Evolutionary conservation across 64 coral and sea anemone genomes (phyloP).

Genomic region (Montipora capricornis): DNA sequence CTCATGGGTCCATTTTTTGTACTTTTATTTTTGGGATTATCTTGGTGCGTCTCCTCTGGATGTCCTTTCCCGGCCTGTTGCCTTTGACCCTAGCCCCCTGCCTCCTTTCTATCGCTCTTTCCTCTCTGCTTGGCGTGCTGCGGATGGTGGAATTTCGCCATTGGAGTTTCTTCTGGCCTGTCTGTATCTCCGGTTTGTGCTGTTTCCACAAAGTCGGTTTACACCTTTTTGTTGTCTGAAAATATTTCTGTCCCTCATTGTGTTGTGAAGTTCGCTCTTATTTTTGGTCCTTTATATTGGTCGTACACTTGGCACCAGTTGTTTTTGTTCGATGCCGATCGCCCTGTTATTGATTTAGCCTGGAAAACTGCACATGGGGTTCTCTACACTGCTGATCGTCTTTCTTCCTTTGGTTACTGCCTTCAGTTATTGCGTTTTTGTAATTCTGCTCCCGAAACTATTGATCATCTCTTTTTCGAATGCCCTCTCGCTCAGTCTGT

Average conservation of each 20-base stretch:
- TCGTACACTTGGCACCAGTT: not conserved
- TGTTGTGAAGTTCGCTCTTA: not conserved
- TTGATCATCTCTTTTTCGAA: not conserved
- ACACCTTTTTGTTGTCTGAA: not conserved
- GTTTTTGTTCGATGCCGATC: not conserved
- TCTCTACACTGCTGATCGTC: not conserved
- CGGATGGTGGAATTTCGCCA: not conserved
- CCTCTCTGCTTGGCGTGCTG: not conserved
- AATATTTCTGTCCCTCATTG: not conserved
- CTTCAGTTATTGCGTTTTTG: not conserved
- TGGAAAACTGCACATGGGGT: slow-evolving; percentile 23
- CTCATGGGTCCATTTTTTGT: not conserved
- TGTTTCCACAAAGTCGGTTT: not conserved
- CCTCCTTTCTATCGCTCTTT: not conserved
- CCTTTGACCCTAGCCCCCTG: not conserved
- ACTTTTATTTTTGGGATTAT: not conserved
- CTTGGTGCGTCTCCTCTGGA: not conserved
- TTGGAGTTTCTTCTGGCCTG: not conserved
- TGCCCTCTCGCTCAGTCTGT: slow-evolving; percentile 3
- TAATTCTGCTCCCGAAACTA: not conserved
- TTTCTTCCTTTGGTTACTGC: not conserved
- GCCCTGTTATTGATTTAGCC: not conserved
- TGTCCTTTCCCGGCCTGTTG: not conserved
- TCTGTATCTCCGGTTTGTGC: not conserved
- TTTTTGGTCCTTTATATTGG: slow-evolving; percentile 14